Conservation (phyloP, 2,888 invertebrate species). For the Troides helena region DNA sequence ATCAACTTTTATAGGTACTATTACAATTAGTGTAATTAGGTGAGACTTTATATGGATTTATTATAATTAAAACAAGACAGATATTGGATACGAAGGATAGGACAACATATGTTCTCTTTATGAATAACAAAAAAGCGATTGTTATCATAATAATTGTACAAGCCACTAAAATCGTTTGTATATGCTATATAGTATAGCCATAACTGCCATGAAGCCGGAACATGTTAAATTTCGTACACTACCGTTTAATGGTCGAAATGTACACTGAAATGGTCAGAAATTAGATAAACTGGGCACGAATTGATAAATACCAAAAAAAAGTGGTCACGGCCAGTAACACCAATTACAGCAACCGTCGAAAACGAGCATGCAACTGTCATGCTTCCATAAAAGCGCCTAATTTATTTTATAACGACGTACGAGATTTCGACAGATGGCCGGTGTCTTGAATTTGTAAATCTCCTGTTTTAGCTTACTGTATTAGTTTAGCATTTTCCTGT, state of each 20-base stretch:
- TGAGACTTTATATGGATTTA: too few relatives aligned
- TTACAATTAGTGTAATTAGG: too few relatives aligned
- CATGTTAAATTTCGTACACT: not conserved
- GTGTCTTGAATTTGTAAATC: constrained; percentile 9
- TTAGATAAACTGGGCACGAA: constrained; percentile 21
- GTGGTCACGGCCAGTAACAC: constrained; percentile 29
- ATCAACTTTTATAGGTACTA: too few relatives aligned
- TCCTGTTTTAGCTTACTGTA: not conserved
- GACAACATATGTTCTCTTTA: too few relatives aligned
- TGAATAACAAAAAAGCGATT: too few relatives aligned
- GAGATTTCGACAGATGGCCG: constrained; percentile 19
- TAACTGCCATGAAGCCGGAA: not conserved
- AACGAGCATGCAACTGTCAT: constrained; percentile 27
- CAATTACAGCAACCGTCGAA: constrained; percentile 27
- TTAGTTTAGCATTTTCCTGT: not conserved
- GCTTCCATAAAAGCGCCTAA: constrained; percentile 29
- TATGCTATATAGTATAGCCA: too few relatives aligned
- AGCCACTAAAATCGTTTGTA: too few relatives aligned
- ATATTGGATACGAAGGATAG: too few relatives aligned
- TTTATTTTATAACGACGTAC: constrained; percentile 29
- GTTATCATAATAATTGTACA: too few relatives aligned
- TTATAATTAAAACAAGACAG: too few relatives aligned
- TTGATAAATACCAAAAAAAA: constrained; percentile 21
- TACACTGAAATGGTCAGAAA: constrained; percentile 7
- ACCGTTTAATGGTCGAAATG: not conserved